phyloP scores from a whole-genome alignment of 2,888 invertebrate species.

The Metacarcinus magister region DNA sequence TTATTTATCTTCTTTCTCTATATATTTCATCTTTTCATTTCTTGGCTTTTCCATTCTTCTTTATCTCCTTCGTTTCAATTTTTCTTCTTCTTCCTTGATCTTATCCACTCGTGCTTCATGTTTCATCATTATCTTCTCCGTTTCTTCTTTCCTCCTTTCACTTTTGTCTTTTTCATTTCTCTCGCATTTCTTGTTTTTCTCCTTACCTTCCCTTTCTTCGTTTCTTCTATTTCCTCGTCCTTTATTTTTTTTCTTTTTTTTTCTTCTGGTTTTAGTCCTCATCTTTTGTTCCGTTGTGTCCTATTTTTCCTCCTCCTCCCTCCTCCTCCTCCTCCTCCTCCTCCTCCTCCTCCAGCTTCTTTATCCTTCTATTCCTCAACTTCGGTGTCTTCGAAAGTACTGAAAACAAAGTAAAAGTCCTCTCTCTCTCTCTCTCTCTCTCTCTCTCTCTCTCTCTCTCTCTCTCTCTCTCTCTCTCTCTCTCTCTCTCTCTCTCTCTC shows the following conservation, averaged over 20 bases:
- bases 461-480: slow-evolving; percentile 54
- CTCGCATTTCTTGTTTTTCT: too few species aligned
- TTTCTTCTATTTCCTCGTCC: background rate
- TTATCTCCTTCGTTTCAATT: too few species aligned
- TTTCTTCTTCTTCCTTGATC: too few species aligned
- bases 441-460: slow-evolving; percentile 56
- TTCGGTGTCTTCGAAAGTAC: too few species aligned
- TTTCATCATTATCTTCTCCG: background rate
- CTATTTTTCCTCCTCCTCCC: background rate
- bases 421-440: background rate
- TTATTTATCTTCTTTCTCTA: too few species aligned
- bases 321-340: too few species aligned
- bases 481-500: too few species aligned
- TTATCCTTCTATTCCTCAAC: background rate
- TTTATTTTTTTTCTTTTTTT: background rate
- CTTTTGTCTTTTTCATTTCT: background rate
- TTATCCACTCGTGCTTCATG: background rate
- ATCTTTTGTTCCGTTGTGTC: background rate
- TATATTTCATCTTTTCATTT: too few species aligned
- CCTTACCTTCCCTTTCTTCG: background rate
- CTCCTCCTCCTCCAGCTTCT: background rate
- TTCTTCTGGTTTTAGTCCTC: background rate
- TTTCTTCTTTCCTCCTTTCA: background rate
- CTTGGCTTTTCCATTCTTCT: too few species aligned
- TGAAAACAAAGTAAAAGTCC: too few species aligned